Evolutionary conservation across 2,113 vertebrate species (phyloP).

Genomic region (Arvicanthis niloticus): DNA sequence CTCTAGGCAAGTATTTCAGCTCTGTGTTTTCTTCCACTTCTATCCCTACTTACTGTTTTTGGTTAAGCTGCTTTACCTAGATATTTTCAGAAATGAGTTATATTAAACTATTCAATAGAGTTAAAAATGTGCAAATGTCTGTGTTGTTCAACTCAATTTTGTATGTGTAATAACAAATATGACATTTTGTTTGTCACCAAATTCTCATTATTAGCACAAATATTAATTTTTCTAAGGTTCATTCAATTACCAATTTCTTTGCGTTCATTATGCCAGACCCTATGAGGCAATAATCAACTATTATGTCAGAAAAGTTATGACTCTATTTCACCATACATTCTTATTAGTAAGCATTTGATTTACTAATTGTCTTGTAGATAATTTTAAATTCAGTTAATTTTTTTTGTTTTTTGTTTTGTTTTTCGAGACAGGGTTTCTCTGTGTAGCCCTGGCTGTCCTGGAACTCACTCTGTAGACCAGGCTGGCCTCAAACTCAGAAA

Average conservation of each 20-base stretch:
- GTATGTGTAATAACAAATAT: background rate
- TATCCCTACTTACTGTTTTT: background rate
- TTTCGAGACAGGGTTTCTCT: too few relatives aligned
- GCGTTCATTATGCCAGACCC: background rate
- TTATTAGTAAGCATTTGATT: background rate
- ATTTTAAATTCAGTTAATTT: background rate
- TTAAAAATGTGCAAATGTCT: background rate
- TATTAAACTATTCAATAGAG: background rate
- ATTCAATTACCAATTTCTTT: background rate
- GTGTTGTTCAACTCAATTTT: background rate
- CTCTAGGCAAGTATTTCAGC: background rate
- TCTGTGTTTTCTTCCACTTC: background rate
- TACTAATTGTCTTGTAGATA: slow-evolving; percentile 8
- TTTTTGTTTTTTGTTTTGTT: too few relatives aligned
- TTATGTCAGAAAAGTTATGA: background rate
- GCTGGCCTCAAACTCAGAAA: too few relatives aligned
- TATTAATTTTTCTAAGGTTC: background rate
- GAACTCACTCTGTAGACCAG: too few relatives aligned
- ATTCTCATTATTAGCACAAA: background rate
- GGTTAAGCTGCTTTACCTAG: background rate
- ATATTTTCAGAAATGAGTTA: background rate
- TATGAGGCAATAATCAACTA: background rate
- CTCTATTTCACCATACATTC: background rate
- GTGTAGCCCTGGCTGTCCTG: too few relatives aligned
- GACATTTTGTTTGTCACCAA: too few relatives aligned